Base-by-base conservation (phyloP, 2,797 vertebrate species). In the Adrianichthys oophorus region DNA sequence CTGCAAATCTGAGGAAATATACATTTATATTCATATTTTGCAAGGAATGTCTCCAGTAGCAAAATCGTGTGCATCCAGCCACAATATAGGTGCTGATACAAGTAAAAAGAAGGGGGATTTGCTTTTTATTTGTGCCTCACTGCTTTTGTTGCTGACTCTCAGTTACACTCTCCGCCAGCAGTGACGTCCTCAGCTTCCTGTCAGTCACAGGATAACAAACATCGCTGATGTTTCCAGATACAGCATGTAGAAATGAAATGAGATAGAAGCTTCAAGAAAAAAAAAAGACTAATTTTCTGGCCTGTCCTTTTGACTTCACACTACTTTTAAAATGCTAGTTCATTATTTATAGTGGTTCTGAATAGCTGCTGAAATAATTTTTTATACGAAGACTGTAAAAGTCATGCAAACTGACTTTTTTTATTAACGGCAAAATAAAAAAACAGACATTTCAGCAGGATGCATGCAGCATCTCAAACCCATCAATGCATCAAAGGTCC, bases 141-240 rank as follows among this genome's bases (percentile, higher is more conserved):
- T 58, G 48, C 52, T 70, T 50, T 50, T 52, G 60, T 62, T 65
- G 59, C 74, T 56, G 58, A 62, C 41, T 60, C 52, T 32, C 54
- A 51, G 37, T 66, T 52, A 60, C 40, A 65, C 49, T 46, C 61
- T 68, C 21, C 45, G 15, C 51, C 43, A 56, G 18, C 16, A 50
- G 40, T 59, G 46, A 56, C 17, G 41, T 37, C 64, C 59, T 43
- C 50, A 57, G 17, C 44, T 70, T 56, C 52, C 45, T 54, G 49
- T 64, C 57, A 66, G 18, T 58, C 53, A 56, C 46, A 40, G 45
- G 26, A 41, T 32, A 49, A 55, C 60, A 57, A 54, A 68, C 29
- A 59, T 51, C 29, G 40, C 29, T 17, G 17, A 67, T 56, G 65
- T 47, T 46, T 15, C 48, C 41, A 18, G 48, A 61, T 41, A 41